These are phyloP conservation scores for Dicerorhinus sumatrensis DNA, from an alignment of 2,113 vertebrate species.

Conservation along the genomic window DNA sequence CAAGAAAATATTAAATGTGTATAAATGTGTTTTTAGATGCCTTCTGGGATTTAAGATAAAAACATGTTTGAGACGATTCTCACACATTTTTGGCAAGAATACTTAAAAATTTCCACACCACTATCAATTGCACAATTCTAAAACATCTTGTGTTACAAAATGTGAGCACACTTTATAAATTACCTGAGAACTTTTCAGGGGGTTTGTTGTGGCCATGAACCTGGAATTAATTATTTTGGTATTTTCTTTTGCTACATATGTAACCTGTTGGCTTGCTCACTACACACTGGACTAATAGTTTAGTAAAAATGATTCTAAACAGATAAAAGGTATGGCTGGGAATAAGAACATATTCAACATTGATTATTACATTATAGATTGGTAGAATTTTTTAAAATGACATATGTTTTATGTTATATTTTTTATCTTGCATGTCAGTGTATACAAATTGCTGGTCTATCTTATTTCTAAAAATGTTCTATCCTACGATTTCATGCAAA, in stretches of 20 bases:
- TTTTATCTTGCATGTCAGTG: not conserved
- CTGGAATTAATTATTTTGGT: conserved; percentile 72
- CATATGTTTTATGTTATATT: not conserved
- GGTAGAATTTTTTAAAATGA: not conserved
- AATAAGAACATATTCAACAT: conserved; percentile 52
- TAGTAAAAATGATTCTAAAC: conserved; percentile 62
- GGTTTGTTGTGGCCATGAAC: conserved; percentile 71
- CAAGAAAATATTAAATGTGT: conserved; percentile 47
- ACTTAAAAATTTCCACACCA: conserved; percentile 81
- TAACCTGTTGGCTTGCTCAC: conserved; percentile 69
- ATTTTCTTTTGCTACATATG: conserved; percentile 34
- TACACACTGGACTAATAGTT: conserved; percentile 43
- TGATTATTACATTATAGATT: not conserved
- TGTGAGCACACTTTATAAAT: conserved; percentile 79
- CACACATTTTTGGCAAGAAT: conserved; percentile 80
- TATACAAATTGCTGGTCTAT: not conserved
- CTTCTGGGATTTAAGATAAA: conserved; percentile 76
- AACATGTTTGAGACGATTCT: conserved; percentile 73
- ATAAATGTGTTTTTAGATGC: conserved; percentile 66
- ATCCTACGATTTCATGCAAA: not conserved
- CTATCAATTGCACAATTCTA: conserved; percentile 77
- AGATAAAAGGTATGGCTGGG: not conserved
- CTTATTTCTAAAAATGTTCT: not conserved
- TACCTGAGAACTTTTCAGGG: conserved; percentile 60
- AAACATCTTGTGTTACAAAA: conserved; percentile 82